A percentile compares a stretch with the other conserved stretches of the same genome.
phyloP scores from a whole-genome alignment of 2,113 vertebrate species.

The Caracal caracal region DNA sequence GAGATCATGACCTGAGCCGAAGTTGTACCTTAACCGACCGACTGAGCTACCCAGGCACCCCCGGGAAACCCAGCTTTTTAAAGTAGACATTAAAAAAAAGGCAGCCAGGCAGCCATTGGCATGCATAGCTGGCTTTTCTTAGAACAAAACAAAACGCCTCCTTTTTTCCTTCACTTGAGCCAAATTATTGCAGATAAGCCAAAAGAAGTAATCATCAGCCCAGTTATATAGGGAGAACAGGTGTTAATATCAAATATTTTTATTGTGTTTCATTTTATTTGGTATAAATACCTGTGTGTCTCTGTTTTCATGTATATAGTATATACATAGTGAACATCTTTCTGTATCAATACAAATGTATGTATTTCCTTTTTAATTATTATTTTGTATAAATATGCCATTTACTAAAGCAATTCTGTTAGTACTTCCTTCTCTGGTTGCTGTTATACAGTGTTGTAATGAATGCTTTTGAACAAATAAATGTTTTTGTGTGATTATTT shows the following conservation, averaged over 20 bases:
- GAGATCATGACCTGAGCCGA: too few species aligned
- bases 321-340: background rate
- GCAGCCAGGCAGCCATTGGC: background rate
- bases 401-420: background rate
- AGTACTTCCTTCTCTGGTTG: background rate
- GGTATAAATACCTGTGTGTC: background rate
- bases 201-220: background rate
- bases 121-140: background rate
- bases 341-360: background rate
- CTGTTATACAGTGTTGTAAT: background rate
- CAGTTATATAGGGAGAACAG: background rate
- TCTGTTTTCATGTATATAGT: background rate
- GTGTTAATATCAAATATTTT: background rate
- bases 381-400: background rate
- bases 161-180: background rate
- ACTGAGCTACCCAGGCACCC: too few species aligned
- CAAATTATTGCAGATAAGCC: background rate
- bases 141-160: background rate
- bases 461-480: background rate
- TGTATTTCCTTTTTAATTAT: background rate
- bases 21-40: too few species aligned
- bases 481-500: background rate
- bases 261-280: slow-evolving; percentile 2
- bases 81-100: background rate
- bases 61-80: background rate